Evolutionary conservation across 2,888 invertebrate genomes (phyloP).

Genomic region (Octodonta nipae): DNA sequence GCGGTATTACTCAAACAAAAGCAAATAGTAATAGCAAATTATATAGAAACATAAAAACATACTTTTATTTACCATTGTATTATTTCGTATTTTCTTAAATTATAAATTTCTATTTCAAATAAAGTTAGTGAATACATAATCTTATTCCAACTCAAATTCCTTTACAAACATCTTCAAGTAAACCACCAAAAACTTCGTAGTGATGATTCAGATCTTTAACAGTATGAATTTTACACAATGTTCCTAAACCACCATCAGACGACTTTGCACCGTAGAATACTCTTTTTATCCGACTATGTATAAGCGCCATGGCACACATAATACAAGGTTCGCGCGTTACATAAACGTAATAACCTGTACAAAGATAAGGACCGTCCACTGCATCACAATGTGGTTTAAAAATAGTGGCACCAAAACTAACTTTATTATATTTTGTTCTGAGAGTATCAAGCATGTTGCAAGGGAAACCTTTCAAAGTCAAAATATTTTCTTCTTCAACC

Average conservation of each 20-base stretch:
- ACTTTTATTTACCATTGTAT: no score
- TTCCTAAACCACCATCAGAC: constrained; percentile 56
- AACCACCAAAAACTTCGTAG: constrained; percentile 69
- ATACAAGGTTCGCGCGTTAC: constrained; percentile 76
- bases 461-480: constrained; percentile 34
- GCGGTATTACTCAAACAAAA: no score
- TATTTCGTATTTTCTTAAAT: no score
- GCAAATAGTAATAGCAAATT: no score
- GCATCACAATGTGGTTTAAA: constrained; percentile 33
- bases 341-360: constrained; percentile 79
- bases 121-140: not conserved
- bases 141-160: not conserved
- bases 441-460: constrained; percentile 23
- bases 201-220: constrained; percentile 76
- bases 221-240: constrained; percentile 60
- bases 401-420: constrained; percentile 35
- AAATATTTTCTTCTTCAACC: not conserved
- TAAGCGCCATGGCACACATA: constrained; percentile 90
- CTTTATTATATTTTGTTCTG: constrained; percentile 14
- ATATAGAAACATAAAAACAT: no score
- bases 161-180: constrained; percentile 37
- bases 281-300: constrained; percentile 74
- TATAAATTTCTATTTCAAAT: no score
- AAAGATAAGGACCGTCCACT: constrained; percentile 58
- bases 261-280: constrained; percentile 60